Evolutionary conservation across 92 coral and sea anemone genomes (phyloP).

Genomic region (Zoanthus sociatus): DNA sequence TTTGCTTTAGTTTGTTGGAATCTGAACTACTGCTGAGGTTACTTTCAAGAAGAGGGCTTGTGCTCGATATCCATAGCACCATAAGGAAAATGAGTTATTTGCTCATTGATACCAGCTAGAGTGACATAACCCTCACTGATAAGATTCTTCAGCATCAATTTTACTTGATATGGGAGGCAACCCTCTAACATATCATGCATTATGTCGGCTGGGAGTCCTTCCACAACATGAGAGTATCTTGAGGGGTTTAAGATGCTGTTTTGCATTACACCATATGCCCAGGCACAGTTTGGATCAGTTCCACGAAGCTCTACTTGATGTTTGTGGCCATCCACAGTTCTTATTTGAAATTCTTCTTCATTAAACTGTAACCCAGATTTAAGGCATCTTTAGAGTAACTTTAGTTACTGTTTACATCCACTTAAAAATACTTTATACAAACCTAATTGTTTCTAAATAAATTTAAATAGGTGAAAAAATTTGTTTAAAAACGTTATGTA

Average conservation of each 20-base stretch:
- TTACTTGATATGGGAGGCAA: neutral
- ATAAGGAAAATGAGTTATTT: neutral
- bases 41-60: neutral
- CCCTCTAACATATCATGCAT: conserved; percentile 67
- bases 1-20: no score
- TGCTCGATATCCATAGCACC: neutral
- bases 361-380: conserved; percentile 46
- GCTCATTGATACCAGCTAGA: no score
- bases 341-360: conserved; percentile 61
- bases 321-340: conserved; percentile 50
- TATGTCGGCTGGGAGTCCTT: conserved; percentile 70
- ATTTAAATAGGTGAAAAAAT: neutral
- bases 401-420: neutral
- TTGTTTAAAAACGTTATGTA: neutral
- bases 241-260: conserved; percentile 57
- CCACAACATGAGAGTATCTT: conserved; percentile 70
- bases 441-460: neutral
- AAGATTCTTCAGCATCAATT: neutral
- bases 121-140: neutral
- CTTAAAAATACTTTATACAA: neutral
- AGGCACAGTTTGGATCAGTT: conserved; percentile 56
- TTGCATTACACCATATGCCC: conserved; percentile 63
- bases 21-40: no score
- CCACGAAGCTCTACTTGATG: conserved; percentile 50
- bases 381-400: neutral